phyloP scores from a whole-genome alignment of 2,797 vertebrate genomes.

The Monodelphis domestica region DNA sequence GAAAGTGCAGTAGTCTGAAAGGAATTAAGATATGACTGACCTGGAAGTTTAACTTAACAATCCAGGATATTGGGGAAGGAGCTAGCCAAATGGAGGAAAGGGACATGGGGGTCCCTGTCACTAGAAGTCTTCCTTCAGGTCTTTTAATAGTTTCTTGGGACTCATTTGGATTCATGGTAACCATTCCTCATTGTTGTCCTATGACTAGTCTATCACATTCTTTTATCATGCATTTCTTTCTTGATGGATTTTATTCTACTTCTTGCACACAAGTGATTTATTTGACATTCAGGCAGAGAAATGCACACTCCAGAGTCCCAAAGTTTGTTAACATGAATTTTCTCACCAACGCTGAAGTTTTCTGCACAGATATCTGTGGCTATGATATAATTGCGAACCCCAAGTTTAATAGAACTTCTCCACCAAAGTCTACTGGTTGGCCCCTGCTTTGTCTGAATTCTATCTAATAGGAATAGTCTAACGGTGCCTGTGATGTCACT shows the following conservation, averaged over 20 bases:
- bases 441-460: neutral
- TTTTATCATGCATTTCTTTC: neutral
- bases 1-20: neutral
- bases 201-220: neutral
- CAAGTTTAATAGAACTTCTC: neutral
- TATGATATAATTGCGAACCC: neutral
- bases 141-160: neutral
- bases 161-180: neutral
- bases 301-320: neutral
- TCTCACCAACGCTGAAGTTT: neutral
- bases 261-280: neutral
- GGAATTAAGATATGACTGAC: neutral
- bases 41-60: neutral
- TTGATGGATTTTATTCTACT: neutral
- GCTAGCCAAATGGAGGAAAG: neutral
- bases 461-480: neutral
- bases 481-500: neutral
- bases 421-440: neutral
- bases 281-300: neutral
- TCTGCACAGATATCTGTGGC: neutral
- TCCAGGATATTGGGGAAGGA: neutral
- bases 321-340: neutral
- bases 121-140: neutral
- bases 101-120: neutral
- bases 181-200: neutral